These are phyloP conservation scores for Eulemur rubriventer DNA, from an alignment of 2,797 vertebrate species.

Conservation along the genomic window DNA sequence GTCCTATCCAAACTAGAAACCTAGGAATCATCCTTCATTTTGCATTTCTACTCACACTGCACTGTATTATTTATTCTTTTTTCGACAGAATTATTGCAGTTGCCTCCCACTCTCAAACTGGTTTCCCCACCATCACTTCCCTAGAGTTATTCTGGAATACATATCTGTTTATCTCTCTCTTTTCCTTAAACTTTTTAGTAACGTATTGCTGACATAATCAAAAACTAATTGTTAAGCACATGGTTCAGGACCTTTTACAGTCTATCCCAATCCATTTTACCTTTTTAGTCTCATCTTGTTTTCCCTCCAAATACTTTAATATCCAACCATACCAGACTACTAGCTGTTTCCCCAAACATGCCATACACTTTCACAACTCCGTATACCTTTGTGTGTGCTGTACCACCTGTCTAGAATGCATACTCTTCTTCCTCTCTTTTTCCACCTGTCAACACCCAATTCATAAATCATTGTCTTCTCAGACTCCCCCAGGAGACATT, in stretches of 20 bases:
- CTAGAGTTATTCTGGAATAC: background rate
- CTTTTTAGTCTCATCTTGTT: background rate
- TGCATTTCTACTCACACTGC: background rate
- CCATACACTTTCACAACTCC: background rate
- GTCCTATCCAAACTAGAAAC: background rate
- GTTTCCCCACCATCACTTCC: background rate
- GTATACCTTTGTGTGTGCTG: background rate
- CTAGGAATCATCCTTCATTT: background rate
- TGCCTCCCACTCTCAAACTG: background rate
- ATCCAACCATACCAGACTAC: background rate
- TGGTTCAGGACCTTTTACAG: background rate
- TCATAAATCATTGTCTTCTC: background rate
- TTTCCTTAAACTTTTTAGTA: background rate
- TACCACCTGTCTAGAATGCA: background rate
- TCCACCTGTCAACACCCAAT: background rate
- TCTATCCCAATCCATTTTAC: background rate
- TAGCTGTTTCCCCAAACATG: background rate
- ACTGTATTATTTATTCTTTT: background rate
- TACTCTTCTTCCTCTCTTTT: background rate
- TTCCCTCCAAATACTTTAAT: background rate
- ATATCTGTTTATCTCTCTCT: background rate
- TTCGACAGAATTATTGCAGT: background rate
- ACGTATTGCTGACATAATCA: background rate
- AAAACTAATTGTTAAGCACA: background rate
- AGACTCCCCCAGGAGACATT: background rate